These are phyloP conservation scores for Drosophila jambulina DNA, from an alignment of 1,140 invertebrate genomes.

Conservation along the genomic window DNA sequence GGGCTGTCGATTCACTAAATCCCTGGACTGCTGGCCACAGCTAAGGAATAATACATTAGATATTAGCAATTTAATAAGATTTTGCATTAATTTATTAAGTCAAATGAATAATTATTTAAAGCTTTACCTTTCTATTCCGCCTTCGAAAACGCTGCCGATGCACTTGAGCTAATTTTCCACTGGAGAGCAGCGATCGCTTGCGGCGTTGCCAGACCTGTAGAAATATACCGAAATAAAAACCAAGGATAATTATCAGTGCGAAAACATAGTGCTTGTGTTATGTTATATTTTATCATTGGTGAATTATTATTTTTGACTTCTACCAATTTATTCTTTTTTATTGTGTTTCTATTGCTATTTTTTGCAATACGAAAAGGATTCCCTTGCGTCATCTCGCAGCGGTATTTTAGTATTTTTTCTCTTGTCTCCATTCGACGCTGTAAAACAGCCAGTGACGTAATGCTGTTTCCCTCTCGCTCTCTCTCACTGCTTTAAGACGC, in stretches of 20 bases:
- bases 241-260: neutral
- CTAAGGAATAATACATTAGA: too few relatives aligned
- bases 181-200: slow-evolving; percentile 44
- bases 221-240: neutral
- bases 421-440: too few relatives aligned
- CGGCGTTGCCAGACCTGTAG: slow-evolving; percentile 60
- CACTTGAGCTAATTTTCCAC: slow-evolving; percentile 56
- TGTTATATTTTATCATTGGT: neutral
- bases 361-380: neutral
- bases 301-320: too few relatives aligned
- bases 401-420: neutral
- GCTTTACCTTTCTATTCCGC: slow-evolving; percentile 42
- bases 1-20: neutral
- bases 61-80: too few relatives aligned
- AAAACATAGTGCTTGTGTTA: neutral
- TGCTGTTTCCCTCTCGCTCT: too few relatives aligned
- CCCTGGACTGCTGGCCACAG: slow-evolving; percentile 46
- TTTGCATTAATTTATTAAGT: too few relatives aligned
- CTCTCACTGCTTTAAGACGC: neutral
- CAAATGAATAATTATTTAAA: too few relatives aligned
- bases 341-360: too few relatives aligned
- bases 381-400: neutral
- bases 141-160: slow-evolving; percentile 63
- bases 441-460: too few relatives aligned
- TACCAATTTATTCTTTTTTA: too few relatives aligned